phyloP scores from a whole-genome alignment of 2,113 vertebrate genomes.

The Indicator maculatus region DNA sequence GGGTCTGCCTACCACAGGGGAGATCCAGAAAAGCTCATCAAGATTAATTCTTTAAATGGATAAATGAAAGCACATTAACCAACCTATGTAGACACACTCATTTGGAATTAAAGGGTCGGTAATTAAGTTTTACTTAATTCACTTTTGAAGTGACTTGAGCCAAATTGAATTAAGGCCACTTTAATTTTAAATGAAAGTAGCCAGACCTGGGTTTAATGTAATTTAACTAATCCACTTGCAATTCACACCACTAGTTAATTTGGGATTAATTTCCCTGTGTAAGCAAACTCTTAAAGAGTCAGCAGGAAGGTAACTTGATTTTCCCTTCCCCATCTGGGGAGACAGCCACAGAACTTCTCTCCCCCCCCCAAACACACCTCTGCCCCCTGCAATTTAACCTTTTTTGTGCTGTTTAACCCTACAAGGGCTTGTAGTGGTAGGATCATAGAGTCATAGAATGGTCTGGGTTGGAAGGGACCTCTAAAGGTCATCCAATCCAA shows the following conservation, averaged over 20 bases:
- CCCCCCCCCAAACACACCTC: not conserved
- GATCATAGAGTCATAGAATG: not conserved
- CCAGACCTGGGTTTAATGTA: conserved; percentile 41
- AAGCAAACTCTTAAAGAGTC: not conserved
- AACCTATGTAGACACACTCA: conserved; percentile 46
- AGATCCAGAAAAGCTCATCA: conserved; percentile 3
- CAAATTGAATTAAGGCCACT: conserved; percentile 68
- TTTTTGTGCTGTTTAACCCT: not conserved
- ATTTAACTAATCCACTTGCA: conserved; percentile 66
- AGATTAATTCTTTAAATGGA: conserved; percentile 46
- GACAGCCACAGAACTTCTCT: not conserved
- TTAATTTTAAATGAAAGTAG: conserved; percentile 62
- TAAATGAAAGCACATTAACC: conserved; percentile 57
- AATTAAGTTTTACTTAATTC: conserved; percentile 68
- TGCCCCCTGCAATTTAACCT: not conserved
- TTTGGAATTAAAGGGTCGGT: conserved; percentile 38
- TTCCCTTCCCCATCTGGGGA: conserved; percentile 18
- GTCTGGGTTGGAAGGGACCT: not conserved
- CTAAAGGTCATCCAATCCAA: rapidly evolving
- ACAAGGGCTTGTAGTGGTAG: too few species aligned
- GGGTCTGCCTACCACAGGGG: not conserved
- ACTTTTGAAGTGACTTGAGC: conserved; percentile 60
- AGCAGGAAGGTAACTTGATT: not conserved
- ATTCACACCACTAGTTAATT: conserved; percentile 65
- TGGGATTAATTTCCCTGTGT: conserved; percentile 44